Evolutionary conservation across 2,888 invertebrate genomes (phyloP).

Genomic region (Geotrupes spiniger): DNA sequence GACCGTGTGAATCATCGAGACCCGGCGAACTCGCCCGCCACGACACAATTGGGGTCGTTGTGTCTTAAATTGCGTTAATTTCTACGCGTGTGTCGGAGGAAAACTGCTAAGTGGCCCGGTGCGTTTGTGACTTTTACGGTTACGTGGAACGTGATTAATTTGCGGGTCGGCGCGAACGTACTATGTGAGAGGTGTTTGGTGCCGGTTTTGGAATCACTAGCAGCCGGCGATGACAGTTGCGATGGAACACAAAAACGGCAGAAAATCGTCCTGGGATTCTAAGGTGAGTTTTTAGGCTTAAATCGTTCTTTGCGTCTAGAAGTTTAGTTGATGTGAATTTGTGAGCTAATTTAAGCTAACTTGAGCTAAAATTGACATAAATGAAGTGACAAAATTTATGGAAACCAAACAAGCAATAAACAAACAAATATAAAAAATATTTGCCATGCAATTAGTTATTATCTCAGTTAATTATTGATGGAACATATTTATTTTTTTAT

Average conservation of each 20-base stretch:
- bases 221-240: conserved; percentile 48
- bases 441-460: too few relatives aligned
- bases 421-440: too few relatives aligned
- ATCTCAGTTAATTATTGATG: too few relatives aligned
- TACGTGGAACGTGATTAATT: conserved; percentile 22
- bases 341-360: too few relatives aligned
- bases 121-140: conserved; percentile 19
- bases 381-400: too few relatives aligned
- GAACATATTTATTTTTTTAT: too few relatives aligned
- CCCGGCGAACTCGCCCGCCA: not conserved
- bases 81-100: conserved; percentile 16
- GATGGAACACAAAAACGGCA: conserved; percentile 52
- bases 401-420: too few relatives aligned
- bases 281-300: conserved; percentile 47
- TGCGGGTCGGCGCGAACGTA: conserved; percentile 22
- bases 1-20: not conserved
- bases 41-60: conserved; percentile 9
- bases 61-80: conserved; percentile 15
- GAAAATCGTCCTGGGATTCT: conserved; percentile 57
- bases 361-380: too few relatives aligned
- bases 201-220: conserved; percentile 6
- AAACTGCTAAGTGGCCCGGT: conserved; percentile 24
- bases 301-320: not conserved
- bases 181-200: conserved; percentile 14
- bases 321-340: too few relatives aligned